phyloP scores from a whole-genome alignment of 2,888 invertebrate genomes.

The Agrilus biguttatus region DNA sequence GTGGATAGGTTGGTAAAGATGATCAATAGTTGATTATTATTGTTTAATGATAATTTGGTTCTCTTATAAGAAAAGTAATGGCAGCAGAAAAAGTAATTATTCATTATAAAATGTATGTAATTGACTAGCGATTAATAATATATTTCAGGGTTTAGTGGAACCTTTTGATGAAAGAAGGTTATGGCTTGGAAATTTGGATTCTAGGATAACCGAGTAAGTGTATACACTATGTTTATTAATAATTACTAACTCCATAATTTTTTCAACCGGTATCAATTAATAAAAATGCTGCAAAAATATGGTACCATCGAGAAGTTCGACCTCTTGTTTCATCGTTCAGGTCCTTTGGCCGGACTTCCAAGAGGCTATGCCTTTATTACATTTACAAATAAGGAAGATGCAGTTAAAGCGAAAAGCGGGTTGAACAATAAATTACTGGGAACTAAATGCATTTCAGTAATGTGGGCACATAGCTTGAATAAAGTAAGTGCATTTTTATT shows the following conservation, averaged over 20 bases:
- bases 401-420: slow-evolving; percentile 53
- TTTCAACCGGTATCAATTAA: slow-evolving; percentile 80
- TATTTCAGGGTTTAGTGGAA: neutral
- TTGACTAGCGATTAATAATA: too few species aligned
- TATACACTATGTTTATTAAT: slow-evolving; percentile 11
- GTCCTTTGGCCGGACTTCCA: slow-evolving; percentile 77
- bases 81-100: too few species aligned
- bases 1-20: too few species aligned
- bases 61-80: too few species aligned
- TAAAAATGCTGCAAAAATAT: slow-evolving; percentile 91
- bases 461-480: slow-evolving; percentile 63
- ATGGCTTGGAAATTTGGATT: slow-evolving; percentile 88
- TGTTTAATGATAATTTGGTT: too few species aligned
- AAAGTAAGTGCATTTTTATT: slow-evolving; percentile 35
- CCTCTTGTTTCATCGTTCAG: slow-evolving; percentile 84
- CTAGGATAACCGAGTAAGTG: slow-evolving; percentile 88
- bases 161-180: slow-evolving; percentile 53
- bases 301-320: slow-evolving; percentile 91
- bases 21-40: too few species aligned
- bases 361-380: slow-evolving; percentile 91
- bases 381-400: slow-evolving; percentile 50
- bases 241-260: slow-evolving; percentile 4
- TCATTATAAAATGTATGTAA: too few species aligned
- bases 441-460: slow-evolving; percentile 60
- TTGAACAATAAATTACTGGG: slow-evolving; percentile 65